Percentiles rank a stretch among this genome's conserved stretches.
Conservation (phyloP, 2,888 invertebrate species). For the Willowsia nigromaculata region DNA sequence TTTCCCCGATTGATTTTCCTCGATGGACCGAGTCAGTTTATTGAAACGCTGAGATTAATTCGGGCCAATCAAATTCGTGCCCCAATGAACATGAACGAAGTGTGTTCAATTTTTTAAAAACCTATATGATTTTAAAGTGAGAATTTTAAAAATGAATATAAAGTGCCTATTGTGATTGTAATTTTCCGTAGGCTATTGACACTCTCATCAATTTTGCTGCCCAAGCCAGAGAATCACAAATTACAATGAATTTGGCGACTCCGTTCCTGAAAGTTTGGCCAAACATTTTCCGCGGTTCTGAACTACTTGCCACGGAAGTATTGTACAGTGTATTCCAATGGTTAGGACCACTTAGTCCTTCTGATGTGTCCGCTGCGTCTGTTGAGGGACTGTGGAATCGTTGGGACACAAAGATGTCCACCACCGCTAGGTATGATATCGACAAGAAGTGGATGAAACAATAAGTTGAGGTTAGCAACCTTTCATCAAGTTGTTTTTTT, state of each 20-base stretch:
- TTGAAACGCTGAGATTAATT: conserved; percentile 74
- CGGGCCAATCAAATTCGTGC: conserved; percentile 73
- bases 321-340: conserved; percentile 54
- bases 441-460: conserved; percentile 15
- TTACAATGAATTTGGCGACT: conserved; percentile 69
- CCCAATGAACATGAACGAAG: conserved; percentile 74
- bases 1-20: conserved; percentile 73
- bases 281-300: conserved; percentile 74
- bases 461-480: too few species aligned
- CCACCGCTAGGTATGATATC: conserved; percentile 9
- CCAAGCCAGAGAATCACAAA: conserved; percentile 67
- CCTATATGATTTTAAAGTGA: too few species aligned
- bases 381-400: conserved; percentile 57
- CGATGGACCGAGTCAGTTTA: conserved; percentile 76
- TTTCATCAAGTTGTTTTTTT: too few species aligned
- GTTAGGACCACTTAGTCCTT: conserved; percentile 48
- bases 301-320: conserved; percentile 48
- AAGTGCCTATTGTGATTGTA: too few species aligned
- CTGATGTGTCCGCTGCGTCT: conserved; percentile 1
- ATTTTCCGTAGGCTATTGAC: conserved; percentile 69
- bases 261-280: conserved; percentile 75
- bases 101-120: conserved; percentile 62
- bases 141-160: too few species aligned
- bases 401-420: conserved; percentile 48
- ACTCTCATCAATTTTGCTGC: conserved; percentile 76